Evolutionary conservation across 1,140 invertebrate species (phyloP).

Genomic region (Paraescarpia echinospica): DNA sequence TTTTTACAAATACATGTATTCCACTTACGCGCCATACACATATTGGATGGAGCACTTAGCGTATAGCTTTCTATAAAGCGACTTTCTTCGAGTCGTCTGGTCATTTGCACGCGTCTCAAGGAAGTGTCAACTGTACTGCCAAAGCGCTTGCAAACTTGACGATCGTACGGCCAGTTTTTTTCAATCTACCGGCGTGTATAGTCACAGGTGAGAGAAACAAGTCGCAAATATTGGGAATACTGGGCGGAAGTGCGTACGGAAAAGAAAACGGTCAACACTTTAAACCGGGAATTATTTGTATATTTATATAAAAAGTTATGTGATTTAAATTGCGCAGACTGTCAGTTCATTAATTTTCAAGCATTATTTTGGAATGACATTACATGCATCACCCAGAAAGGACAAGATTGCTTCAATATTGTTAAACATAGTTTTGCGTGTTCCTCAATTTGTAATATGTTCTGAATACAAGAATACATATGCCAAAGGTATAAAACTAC

Average conservation of each 20-base stretch:
- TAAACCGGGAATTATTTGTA: background rate
- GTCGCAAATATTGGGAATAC: background rate
- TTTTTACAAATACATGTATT: background rate
- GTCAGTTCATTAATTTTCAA: background rate
- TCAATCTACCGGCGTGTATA: background rate
- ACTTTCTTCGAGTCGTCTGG: background rate
- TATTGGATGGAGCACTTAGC: background rate
- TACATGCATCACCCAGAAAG: background rate
- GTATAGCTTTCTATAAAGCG: background rate
- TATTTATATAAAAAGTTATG: background rate
- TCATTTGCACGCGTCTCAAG: background rate
- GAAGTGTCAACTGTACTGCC: background rate
- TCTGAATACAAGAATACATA: too few species aligned
- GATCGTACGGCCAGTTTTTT: background rate
- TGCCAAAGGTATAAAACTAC: too few species aligned
- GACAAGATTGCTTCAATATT: background rate
- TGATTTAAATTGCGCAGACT: background rate
- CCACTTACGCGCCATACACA: background rate
- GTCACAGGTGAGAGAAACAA: background rate
- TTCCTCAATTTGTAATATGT: too few species aligned
- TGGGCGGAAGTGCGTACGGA: background rate
- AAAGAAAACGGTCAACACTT: background rate
- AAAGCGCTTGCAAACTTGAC: background rate
- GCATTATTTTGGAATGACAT: background rate
- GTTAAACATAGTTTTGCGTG: background rate